phyloP scores from a whole-genome alignment of 2,888 invertebrate species.

The Congeria kusceri region DNA sequence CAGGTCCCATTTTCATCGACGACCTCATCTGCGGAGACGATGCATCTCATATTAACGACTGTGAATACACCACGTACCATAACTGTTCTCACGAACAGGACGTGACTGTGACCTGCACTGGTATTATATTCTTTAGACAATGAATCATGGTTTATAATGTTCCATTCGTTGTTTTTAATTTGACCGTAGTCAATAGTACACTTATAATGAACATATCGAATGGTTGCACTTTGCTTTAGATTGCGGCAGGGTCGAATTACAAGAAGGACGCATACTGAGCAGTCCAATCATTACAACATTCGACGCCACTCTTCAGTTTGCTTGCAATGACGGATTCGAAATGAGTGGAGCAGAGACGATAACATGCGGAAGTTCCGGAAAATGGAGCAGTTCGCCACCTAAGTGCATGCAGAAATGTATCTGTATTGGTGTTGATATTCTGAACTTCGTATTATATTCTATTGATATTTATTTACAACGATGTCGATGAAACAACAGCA shows the following conservation, averaged over 20 bases:
- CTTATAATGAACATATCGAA: not conserved
- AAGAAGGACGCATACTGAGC: not conserved
- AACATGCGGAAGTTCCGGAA: not conserved
- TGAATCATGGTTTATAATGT: too few relatives aligned
- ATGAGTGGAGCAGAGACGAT: not conserved
- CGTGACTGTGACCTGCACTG: conserved; percentile 12
- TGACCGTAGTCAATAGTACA: too few relatives aligned
- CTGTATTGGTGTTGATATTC: too few relatives aligned
- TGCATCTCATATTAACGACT: conserved; percentile 14
- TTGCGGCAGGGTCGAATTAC: conserved; percentile 2
- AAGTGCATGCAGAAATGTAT: too few relatives aligned
- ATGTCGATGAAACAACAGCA: too few relatives aligned
- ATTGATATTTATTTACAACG: too few relatives aligned
- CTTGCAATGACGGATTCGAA: not conserved
- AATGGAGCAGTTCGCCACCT: conserved; percentile 4
- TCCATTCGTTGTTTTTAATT: too few relatives aligned
- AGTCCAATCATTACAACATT: not conserved
- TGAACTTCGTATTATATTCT: too few relatives aligned
- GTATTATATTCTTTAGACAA: not conserved
- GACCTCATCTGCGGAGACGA: conserved; percentile 6
- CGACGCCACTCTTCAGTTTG: not conserved
- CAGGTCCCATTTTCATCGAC: conserved; percentile 23
- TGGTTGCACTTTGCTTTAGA: not conserved
- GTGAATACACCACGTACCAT: conserved; percentile 18
- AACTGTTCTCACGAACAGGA: conserved; percentile 7